These are phyloP conservation scores for Eurypyga helias DNA, from an alignment of 2,113 vertebrate species.

Conservation along the genomic window DNA sequence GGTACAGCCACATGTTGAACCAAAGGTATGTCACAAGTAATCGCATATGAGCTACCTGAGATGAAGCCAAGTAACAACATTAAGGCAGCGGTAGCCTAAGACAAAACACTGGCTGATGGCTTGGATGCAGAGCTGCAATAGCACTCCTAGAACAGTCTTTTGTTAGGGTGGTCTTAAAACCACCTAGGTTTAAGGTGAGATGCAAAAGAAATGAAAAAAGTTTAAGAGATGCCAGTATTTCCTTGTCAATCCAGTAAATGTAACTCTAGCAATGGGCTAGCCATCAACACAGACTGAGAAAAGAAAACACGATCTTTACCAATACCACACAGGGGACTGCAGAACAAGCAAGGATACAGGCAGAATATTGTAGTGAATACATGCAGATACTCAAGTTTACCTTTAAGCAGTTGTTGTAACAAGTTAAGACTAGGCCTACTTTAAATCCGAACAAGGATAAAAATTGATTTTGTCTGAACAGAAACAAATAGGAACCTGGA, in stretches of 20 bases:
- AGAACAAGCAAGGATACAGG: background rate
- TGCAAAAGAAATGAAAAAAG: background rate
- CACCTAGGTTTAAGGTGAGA: background rate
- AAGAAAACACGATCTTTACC: background rate
- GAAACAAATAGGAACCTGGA: background rate
- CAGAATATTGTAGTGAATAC: background rate
- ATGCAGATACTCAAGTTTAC: background rate
- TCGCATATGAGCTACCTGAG: background rate
- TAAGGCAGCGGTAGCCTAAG: background rate
- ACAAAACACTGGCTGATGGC: too few species aligned
- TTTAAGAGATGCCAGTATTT: background rate
- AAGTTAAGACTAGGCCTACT: background rate
- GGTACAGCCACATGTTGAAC: background rate
- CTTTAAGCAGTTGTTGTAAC: background rate
- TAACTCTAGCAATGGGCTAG: background rate
- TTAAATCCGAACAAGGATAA: background rate
- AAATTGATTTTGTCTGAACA: background rate
- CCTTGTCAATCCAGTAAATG: background rate
- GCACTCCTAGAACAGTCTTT: background rate
- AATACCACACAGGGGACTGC: background rate
- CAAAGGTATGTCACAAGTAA: background rate
- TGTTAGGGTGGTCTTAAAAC: background rate
- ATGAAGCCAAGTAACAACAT: background rate
- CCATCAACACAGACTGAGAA: background rate
- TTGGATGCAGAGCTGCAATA: background rate